phyloP scores from a whole-genome alignment of 2,113 vertebrate genomes.

The Gopherus flavomarginatus region DNA sequence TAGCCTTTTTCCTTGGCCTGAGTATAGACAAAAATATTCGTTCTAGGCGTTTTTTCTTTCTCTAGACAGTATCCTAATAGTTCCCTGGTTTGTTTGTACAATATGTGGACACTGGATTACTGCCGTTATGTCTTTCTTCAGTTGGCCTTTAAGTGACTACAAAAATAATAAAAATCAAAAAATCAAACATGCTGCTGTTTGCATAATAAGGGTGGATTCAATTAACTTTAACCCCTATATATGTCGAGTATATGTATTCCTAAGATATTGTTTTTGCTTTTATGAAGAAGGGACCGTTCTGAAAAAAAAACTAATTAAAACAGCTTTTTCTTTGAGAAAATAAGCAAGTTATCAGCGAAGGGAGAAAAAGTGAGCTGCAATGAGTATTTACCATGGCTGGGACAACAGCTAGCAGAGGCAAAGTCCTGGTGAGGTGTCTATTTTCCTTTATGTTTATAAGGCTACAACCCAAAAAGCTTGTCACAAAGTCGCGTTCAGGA shows the following conservation, averaged over 20 bases:
- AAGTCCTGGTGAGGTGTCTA: not conserved
- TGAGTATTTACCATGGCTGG: not conserved
- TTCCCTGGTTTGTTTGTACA: constrained; percentile 6
- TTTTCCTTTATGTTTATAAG: not conserved
- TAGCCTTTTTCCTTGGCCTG: not conserved
- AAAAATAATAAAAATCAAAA: not conserved
- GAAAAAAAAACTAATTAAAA: not conserved
- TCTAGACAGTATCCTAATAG: not conserved
- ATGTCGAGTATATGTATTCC: not conserved
- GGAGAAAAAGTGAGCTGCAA: not conserved
- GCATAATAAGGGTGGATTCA: not conserved
- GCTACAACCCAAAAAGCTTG: not conserved
- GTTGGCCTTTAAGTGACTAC: not conserved
- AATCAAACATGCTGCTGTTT: not conserved
- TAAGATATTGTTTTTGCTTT: not conserved
- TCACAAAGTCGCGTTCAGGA: not conserved
- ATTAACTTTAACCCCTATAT: not conserved
- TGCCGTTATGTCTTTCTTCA: constrained; percentile 1
- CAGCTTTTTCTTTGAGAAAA: constrained; percentile 16
- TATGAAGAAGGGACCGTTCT: not conserved
- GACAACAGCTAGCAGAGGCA: no score
- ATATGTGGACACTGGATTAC: constrained; percentile 37
- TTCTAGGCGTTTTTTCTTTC: not conserved
- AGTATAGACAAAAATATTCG: rapidly evolving
- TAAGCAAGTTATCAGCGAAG: constrained; percentile 12